Evolutionary conservation across 2,797 vertebrate species (phyloP), one percentile per base, ranked within the genome.

Genomic region (Sebastes minor): DNA sequence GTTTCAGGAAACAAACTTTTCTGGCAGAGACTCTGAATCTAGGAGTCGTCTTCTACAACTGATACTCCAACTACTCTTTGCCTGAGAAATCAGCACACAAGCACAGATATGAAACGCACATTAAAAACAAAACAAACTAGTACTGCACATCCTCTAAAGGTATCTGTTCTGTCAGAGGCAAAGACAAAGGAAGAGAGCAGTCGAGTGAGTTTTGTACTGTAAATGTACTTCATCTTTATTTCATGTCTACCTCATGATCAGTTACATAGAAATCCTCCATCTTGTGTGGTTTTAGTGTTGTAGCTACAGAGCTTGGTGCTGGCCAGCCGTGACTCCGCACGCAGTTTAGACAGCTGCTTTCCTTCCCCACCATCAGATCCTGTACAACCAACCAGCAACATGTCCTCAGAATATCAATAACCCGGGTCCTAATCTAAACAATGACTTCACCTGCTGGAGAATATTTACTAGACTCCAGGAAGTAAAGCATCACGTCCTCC

Each of bases 191-290:
- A 89, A 82, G 76, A 89, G 62, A 79, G 38, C 66, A 92, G 87
- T 46, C 85, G 11, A 77, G 74, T 73, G 46, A 78, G 85, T 88
- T 66, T 82, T 88, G 92, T 95, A 88, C 88, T 96, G 94, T 94
- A 94, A 96, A 96, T 96, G 94, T 95, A 95, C 91, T 93, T 95
- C 81, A 91, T 96, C 95, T 95, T 95, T 97, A 94, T 95, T 95
- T 94, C 78, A 96, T 95, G 95, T 97, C 97, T 97, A 98, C 96
- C 96, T 93, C 91, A 92, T 96, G 95, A 97, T 96, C 96, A 96
- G 94, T 96, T 96, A 97, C 96, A 97, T 95, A 97, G 95, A 97
- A 96, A 94, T 96, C 96, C 95, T 96, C 95, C 95, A 88, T 96
- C 95, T 96, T 95, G 95, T 96, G 95, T 97, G 74, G 87, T 90